These are phyloP conservation scores for Balearica regulorum DNA, from an alignment of 2,797 vertebrate species.

Conservation along the genomic window DNA sequence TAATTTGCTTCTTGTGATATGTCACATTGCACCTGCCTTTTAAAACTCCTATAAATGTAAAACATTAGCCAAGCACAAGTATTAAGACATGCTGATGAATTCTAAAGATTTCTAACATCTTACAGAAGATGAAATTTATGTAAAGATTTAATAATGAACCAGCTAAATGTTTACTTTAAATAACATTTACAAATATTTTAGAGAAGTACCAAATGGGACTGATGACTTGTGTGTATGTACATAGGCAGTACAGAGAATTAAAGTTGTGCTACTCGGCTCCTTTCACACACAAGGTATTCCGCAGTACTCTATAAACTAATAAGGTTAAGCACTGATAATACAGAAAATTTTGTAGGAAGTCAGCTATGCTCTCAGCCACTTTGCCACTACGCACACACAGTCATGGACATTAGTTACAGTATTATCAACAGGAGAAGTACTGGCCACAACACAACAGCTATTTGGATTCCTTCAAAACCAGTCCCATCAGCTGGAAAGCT, in stretches of 20 bases:
- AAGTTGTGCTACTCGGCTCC: slow-evolving; percentile 5
- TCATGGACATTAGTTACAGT: not conserved
- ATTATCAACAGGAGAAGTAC: not conserved
- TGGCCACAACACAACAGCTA: not conserved
- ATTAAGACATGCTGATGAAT: slow-evolving; percentile 77
- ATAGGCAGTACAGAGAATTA: slow-evolving; percentile 26
- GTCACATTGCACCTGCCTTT: slow-evolving; percentile 83
- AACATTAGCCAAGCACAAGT: slow-evolving; percentile 77
- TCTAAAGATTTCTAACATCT: slow-evolving; percentile 70
- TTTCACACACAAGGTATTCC: slow-evolving; percentile 2
- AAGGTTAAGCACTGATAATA: not conserved
- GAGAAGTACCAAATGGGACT: slow-evolving; percentile 44
- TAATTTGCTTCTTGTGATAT: slow-evolving; percentile 84
- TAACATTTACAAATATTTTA: slow-evolving; percentile 78
- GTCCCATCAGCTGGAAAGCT: not conserved
- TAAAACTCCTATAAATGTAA: slow-evolving; percentile 82
- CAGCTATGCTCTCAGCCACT: slow-evolving; percentile 7
- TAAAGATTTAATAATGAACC: slow-evolving; percentile 70
- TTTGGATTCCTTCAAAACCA: not conserved
- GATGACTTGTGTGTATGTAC: slow-evolving; percentile 40
- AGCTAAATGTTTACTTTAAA: slow-evolving; percentile 72
- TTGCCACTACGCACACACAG: not conserved
- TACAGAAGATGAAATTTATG: slow-evolving; percentile 65
- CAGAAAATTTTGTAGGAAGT: not conserved
- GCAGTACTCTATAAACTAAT: not conserved